Evolutionary conservation across 2,888 invertebrate genomes (phyloP).

Genomic region (Protophormia terraenovae): DNA sequence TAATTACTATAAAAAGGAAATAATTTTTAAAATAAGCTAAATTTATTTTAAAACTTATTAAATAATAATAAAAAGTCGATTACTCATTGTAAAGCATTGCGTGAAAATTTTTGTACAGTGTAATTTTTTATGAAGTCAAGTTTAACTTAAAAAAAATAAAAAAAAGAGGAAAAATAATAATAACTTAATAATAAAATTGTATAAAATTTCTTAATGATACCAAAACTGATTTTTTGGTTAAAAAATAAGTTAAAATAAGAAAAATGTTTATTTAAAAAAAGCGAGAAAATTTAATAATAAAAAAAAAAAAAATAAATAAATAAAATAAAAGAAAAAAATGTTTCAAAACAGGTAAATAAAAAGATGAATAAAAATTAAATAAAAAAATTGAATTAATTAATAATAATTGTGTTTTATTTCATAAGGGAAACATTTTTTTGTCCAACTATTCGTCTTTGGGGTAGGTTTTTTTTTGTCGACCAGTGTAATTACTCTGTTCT

Average conservation of each 20-base stretch:
- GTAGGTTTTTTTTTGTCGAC: too few species aligned
- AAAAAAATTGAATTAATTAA: constrained; percentile 13
- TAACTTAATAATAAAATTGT: constrained; percentile 39
- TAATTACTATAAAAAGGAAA: neutral
- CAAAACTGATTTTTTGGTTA: neutral
- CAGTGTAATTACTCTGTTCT: too few species aligned
- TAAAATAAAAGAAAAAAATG: constrained; percentile 47
- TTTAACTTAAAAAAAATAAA: constrained; percentile 29
- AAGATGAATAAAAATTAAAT: constrained; percentile 8
- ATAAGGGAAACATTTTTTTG: neutral
- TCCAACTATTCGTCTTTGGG: too few species aligned
- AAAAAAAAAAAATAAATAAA: constrained; percentile 44
- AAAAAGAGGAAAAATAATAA: neutral
- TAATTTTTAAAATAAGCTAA: neutral
- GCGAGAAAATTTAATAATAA: too few species aligned
- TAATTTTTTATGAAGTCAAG: constrained; percentile 64
- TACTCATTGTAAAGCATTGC: constrained; percentile 62
- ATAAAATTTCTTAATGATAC: constrained; percentile 28
- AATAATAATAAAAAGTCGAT: constrained; percentile 50
- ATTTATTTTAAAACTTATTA: neutral
- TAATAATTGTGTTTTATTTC: constrained; percentile 16
- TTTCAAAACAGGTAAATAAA: constrained; percentile 53
- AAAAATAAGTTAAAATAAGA: constrained; percentile 3
- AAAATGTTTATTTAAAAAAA: constrained; percentile 43
- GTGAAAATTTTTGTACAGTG: constrained; percentile 67